A percentile compares a stretch with the other conserved stretches of the same genome.
Conservation (phyloP, 2,113 vertebrate genomes). For the Cinclus mexicanus region DNA sequence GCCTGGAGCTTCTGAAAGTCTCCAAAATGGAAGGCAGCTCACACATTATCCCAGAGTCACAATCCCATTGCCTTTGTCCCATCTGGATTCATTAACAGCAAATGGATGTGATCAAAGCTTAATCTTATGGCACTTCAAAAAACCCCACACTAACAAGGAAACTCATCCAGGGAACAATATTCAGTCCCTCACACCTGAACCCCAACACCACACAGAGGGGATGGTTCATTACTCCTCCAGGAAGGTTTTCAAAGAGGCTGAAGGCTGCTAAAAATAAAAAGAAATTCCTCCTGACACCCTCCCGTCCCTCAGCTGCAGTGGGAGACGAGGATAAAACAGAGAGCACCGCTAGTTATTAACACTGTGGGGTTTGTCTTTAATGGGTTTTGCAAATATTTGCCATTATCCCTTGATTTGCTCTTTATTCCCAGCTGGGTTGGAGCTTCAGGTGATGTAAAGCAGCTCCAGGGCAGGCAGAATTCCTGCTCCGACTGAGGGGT, state of each 20-base stretch:
- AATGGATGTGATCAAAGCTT: constrained; percentile 32
- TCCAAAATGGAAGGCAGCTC: constrained; percentile 25
- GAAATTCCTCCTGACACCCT: not conserved
- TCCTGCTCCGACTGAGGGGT: accelerated
- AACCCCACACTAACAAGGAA: not conserved
- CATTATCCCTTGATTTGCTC: not conserved
- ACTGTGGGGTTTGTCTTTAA: not conserved
- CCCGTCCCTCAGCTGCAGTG: not conserved
- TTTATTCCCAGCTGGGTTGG: not conserved
- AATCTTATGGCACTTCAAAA: constrained; percentile 20
- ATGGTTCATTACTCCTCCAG: not conserved
- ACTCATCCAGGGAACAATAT: not conserved
- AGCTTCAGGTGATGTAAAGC: not conserved
- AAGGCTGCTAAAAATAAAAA: not conserved
- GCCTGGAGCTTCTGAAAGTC: not conserved
- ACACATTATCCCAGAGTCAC: not conserved
- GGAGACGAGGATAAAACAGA: not conserved
- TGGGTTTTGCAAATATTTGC: not conserved
- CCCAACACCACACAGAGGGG: not conserved
- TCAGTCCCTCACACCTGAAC: not conserved
- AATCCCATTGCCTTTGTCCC: constrained; percentile 8
- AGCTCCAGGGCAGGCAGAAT: not conserved
- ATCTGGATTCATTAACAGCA: constrained; percentile 22
- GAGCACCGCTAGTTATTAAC: not conserved
- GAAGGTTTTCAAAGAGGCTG: not conserved